These are phyloP conservation scores for Eumaeus atala DNA, from an alignment of 1,140 invertebrate genomes.

Conservation along the genomic window DNA sequence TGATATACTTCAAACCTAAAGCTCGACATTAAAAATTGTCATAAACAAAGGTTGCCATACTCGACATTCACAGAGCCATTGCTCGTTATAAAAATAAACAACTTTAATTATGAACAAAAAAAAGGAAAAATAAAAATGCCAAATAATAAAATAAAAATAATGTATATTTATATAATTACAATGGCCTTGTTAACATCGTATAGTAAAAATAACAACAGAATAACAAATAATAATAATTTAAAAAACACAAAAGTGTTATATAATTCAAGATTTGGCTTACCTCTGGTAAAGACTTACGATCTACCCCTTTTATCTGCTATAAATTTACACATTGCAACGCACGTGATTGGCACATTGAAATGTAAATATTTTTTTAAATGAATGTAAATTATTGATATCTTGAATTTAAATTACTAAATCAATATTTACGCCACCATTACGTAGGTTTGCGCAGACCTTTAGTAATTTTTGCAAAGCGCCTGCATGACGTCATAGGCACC, in stretches of 20 bases:
- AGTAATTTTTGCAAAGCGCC: no score
- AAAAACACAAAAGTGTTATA: conserved; percentile 10
- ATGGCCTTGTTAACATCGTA: conserved; percentile 50
- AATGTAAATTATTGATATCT: no score
- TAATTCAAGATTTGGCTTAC: neutral
- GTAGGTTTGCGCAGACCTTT: no score
- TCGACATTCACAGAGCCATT: conserved; percentile 43
- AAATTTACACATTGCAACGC: no score
- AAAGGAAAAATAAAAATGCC: conserved; percentile 50
- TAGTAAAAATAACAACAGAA: conserved; percentile 12
- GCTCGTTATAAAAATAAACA: conserved; percentile 23
- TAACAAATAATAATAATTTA: conserved; percentile 11
- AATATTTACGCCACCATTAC: neutral
- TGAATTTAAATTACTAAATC: no score
- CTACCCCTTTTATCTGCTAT: no score
- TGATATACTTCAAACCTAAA: no score
- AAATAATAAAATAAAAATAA: conserved; percentile 42
- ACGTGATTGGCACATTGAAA: no score
- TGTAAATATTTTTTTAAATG: no score
- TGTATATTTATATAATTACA: conserved; percentile 62
- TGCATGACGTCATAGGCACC: no score
- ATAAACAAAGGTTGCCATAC: no score
- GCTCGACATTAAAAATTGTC: no score
- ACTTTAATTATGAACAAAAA: conserved; percentile 9
- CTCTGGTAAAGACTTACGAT: neutral